phyloP scores from a whole-genome alignment of 2,888 invertebrate species.

The Mycogona germanica region DNA sequence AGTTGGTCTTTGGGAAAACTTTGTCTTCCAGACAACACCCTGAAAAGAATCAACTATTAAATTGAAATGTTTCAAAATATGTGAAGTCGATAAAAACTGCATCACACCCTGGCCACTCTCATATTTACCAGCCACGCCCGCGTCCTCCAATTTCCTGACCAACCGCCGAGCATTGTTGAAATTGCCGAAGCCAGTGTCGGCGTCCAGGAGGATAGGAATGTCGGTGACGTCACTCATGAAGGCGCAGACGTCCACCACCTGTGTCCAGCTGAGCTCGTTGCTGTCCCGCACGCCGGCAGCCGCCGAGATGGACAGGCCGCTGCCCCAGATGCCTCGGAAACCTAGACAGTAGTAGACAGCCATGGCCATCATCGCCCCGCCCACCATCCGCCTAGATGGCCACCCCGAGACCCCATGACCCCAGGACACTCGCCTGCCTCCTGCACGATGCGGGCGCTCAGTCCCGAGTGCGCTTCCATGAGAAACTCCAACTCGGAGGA shows the following conservation, averaged over 20 bases:
- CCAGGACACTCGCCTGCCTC: constrained; percentile 36
- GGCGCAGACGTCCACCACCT: constrained; percentile 36
- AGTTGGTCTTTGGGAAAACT: constrained; percentile 38
- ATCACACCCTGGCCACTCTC: not conserved
- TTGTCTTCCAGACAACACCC: constrained; percentile 39
- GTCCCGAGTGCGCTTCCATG: constrained; percentile 38
- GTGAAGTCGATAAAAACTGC: not conserved
- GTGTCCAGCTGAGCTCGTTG: constrained; percentile 40
- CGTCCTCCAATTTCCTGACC: constrained; percentile 35
- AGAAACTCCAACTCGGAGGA: constrained; percentile 35
- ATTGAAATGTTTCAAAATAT: not conserved
- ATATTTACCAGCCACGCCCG: constrained; percentile 35
- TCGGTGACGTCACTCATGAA: constrained; percentile 37
- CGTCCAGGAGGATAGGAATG: constrained; percentile 37
- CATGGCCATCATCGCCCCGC: no score
- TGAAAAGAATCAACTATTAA: constrained; percentile 20
- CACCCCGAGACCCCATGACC: no score
- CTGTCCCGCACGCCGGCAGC: constrained; percentile 37
- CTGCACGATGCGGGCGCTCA: constrained; percentile 37
- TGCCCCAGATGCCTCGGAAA: constrained; percentile 36
- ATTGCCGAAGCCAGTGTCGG: constrained; percentile 39
- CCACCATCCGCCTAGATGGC: no score
- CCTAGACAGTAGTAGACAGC: constrained; percentile 21
- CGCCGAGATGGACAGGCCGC: constrained; percentile 37
- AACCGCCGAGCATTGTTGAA: constrained; percentile 38